Conservation (phyloP, 2,113 vertebrate species). For the Chaetorhynchus papuensis region DNA sequence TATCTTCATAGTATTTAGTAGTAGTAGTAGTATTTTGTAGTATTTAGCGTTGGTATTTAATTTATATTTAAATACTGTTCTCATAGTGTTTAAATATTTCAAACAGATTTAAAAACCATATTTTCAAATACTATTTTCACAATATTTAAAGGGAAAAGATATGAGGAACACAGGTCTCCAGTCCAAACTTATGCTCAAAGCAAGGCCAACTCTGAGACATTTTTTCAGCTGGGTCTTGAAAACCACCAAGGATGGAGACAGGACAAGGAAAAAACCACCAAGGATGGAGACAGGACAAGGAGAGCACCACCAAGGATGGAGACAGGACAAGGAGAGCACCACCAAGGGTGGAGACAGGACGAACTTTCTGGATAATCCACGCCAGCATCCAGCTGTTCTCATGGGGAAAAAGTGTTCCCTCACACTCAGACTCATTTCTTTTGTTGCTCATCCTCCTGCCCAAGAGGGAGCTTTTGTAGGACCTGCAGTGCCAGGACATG, state of each 20-base stretch:
- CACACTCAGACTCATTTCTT: background rate
- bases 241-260: background rate
- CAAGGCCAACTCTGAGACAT: background rate
- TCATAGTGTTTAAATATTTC: background rate
- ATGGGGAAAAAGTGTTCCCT: background rate
- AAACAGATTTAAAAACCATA: accelerated
- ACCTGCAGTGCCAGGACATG: background rate
- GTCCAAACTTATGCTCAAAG: background rate
- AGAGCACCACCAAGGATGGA: background rate
- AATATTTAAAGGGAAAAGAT: background rate
- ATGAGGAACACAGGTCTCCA: background rate
- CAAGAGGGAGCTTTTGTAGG: background rate
- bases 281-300: background rate
- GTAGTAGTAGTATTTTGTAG: no score
- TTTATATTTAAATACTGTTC: background rate
- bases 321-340: background rate
- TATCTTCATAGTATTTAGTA: background rate
- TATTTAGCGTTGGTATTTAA: background rate
- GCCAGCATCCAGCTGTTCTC: background rate
- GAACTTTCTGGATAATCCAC: background rate
- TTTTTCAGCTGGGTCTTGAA: background rate
- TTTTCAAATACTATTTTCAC: background rate
- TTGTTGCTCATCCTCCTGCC: background rate
- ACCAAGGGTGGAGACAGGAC: background rate
- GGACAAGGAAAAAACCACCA: background rate